These are phyloP conservation scores for Pterophyllum scalare DNA, from an alignment of 2,113 vertebrate species.

Conservation along the genomic window DNA sequence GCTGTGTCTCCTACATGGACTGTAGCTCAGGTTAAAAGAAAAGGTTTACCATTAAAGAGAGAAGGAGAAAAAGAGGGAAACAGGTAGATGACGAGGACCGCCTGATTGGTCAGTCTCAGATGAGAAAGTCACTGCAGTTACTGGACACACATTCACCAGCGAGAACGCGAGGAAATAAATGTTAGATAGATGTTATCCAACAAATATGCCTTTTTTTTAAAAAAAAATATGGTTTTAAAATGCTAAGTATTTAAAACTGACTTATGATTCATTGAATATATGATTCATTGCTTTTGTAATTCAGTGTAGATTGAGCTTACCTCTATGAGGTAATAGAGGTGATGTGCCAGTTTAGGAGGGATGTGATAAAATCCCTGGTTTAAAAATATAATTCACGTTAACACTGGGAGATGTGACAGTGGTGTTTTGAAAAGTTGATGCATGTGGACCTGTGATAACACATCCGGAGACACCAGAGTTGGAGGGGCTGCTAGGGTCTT, in stretches of 20 bases:
- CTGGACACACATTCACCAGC: neutral
- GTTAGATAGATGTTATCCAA: neutral
- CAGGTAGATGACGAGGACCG: no score
- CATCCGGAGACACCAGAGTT: neutral
- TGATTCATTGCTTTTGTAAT: neutral
- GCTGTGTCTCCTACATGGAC: neutral
- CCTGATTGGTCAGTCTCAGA: neutral
- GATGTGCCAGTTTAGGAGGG: neutral
- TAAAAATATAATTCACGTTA: neutral
- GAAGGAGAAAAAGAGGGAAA: neutral
- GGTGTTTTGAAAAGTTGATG: neutral
- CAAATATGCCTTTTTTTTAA: neutral
- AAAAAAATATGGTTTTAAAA: neutral
- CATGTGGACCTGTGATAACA: neutral
- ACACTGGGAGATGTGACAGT: neutral
- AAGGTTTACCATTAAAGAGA: neutral
- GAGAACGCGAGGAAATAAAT: neutral
- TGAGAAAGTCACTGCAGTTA: no score
- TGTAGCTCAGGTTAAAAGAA: neutral
- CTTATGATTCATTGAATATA: neutral
- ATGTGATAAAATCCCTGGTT: constrained; percentile 2
- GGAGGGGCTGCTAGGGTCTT: neutral
- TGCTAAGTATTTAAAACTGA: neutral
- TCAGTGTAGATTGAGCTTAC: neutral
- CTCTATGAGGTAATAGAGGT: neutral